phyloP scores from a whole-genome alignment of 2,113 vertebrate genomes.

The Sorex fumeus region DNA sequence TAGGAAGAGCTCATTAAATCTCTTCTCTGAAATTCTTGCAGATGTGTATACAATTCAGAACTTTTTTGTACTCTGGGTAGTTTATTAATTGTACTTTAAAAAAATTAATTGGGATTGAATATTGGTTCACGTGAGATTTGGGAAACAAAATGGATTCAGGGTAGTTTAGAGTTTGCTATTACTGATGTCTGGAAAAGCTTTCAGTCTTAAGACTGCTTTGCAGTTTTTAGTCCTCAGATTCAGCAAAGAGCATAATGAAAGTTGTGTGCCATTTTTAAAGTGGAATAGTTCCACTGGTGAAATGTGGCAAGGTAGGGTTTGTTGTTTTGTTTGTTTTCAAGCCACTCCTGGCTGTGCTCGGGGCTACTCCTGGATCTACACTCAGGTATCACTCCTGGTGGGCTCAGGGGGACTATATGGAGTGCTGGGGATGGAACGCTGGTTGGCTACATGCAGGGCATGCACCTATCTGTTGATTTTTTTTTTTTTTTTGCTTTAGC shows the following conservation, averaged over 20 bases:
- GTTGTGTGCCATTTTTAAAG: not conserved
- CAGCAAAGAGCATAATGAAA: not conserved
- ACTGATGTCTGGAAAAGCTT: not conserved
- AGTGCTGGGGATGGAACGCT: too few species aligned
- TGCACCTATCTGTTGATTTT: too few species aligned
- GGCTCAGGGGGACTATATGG: too few species aligned
- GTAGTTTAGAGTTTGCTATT: slow-evolving; percentile 45
- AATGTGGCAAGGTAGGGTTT: too few species aligned
- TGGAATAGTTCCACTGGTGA: not conserved
- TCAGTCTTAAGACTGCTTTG: not conserved
- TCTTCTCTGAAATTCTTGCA: not conserved
- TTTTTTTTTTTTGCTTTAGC: too few species aligned
- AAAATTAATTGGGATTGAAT: not conserved
- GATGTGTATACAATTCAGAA: slow-evolving; percentile 12
- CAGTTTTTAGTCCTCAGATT: not conserved
- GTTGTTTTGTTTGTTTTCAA: too few species aligned
- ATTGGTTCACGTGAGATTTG: slow-evolving; percentile 10
- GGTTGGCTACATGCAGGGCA: too few species aligned
- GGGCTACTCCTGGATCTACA: too few species aligned
- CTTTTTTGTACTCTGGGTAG: slow-evolving; percentile 35
- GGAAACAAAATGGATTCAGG: slow-evolving; percentile 2
- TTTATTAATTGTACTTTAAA: not conserved
- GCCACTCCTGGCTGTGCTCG: too few species aligned
- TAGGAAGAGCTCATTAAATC: not conserved
- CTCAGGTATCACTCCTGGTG: too few species aligned